Evolutionary conservation across 2,888 invertebrate species (phyloP).

Genomic region (Thera britannica): DNA sequence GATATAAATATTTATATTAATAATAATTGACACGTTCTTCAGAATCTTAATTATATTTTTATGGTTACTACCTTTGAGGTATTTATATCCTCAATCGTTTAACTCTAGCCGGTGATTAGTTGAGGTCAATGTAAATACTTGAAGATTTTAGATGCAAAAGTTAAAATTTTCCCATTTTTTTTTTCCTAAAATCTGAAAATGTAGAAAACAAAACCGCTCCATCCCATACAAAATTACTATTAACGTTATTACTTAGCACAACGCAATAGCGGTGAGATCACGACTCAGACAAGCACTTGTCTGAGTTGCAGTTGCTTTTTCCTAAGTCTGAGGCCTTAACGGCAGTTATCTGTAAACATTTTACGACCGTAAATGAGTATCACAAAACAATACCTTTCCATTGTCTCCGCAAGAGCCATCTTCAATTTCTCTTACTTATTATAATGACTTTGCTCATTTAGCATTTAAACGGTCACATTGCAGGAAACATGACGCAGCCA

Average conservation of each 20-base stretch:
- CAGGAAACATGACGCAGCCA: constrained; percentile 31
- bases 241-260: too few relatives aligned
- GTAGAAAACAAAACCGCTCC: too few relatives aligned
- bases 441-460: constrained; percentile 25
- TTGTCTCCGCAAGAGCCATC: constrained; percentile 20
- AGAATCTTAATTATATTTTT: constrained; percentile 20
- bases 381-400: constrained; percentile 11
- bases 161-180: too few relatives aligned
- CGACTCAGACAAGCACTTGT: too few relatives aligned
- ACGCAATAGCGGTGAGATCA: too few relatives aligned
- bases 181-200: too few relatives aligned
- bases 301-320: too few relatives aligned
- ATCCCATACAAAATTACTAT: too few relatives aligned
- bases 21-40: constrained; percentile 24
- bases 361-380: background rate
- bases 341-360: background rate
- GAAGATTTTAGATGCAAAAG: too few relatives aligned
- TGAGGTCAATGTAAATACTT: too few relatives aligned
- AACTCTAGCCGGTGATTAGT: background rate
- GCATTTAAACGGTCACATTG: constrained; percentile 53
- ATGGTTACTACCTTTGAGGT: constrained; percentile 28
- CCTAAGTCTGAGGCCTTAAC: too few relatives aligned
- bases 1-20: constrained; percentile 1
- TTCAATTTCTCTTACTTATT: constrained; percentile 27
- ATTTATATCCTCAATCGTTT: constrained; percentile 21